Evolutionary conservation across 1,140 invertebrate genomes (phyloP).

Genomic region (Diploscapter pachys): DNA sequence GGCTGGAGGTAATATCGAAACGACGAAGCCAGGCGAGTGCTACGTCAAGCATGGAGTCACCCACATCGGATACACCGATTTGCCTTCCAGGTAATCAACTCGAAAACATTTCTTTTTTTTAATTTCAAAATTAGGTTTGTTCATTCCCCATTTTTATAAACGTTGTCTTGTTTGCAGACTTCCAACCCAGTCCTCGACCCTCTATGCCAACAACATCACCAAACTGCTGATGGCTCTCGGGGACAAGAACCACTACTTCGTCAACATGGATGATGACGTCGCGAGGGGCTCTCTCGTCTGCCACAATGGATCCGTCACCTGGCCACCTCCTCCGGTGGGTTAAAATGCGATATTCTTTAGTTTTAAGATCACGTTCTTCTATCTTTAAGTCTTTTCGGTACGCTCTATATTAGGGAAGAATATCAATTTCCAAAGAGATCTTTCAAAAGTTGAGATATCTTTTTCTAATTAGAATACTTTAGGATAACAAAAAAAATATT

Average conservation of each 20-base stretch:
- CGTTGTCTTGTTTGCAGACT: slow-evolving; percentile 65
- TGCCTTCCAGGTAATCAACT: slow-evolving; percentile 65
- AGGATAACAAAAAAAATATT: too few relatives aligned
- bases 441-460: too few relatives aligned
- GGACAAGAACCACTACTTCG: slow-evolving; percentile 45
- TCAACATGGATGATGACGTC: slow-evolving; percentile 62
- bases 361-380: not conserved
- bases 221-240: slow-evolving; percentile 79
- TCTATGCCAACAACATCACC: slow-evolving; percentile 85
- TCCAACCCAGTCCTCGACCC: slow-evolving; percentile 78
- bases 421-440: too few relatives aligned
- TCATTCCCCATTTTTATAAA: not conserved
- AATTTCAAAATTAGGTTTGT: not conserved
- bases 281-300: slow-evolving; percentile 77
- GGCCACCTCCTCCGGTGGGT: slow-evolving; percentile 69
- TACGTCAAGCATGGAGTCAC: slow-evolving; percentile 74
- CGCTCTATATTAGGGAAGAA: too few relatives aligned
- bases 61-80: slow-evolving; percentile 78
- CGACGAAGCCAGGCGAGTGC: slow-evolving; percentile 75
- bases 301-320: slow-evolving; percentile 73
- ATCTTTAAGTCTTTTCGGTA: slow-evolving; percentile 26
- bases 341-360: not conserved
- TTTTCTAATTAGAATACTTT: too few relatives aligned
- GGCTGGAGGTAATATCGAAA: slow-evolving; percentile 81
- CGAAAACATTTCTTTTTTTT: too few relatives aligned